These are phyloP conservation scores for Sigmodon hispidus DNA, from an alignment of 2,113 vertebrate genomes.

Conservation along the genomic window DNA sequence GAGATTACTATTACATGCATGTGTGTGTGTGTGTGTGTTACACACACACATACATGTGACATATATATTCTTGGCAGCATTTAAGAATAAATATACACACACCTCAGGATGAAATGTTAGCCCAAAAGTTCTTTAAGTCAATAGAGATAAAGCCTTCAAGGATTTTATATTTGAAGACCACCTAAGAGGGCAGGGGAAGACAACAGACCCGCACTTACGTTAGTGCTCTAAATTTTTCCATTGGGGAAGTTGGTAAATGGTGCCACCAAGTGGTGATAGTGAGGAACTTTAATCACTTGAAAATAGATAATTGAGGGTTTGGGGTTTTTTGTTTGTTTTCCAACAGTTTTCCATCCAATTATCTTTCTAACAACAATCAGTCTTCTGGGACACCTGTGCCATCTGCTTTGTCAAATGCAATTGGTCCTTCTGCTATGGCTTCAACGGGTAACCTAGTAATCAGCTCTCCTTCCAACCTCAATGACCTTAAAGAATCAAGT, in stretches of 20 bases:
- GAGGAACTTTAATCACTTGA: slow-evolving; percentile 26
- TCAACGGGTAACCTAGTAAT: slow-evolving; percentile 85
- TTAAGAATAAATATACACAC: background rate
- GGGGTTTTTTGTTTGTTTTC: slow-evolving; percentile 19
- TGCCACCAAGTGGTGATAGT: slow-evolving; percentile 72
- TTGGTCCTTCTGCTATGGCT: slow-evolving; percentile 89
- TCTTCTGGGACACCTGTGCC: slow-evolving; percentile 86
- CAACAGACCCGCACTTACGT: background rate
- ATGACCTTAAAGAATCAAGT: slow-evolving; percentile 90
- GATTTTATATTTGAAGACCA: slow-evolving; percentile 31
- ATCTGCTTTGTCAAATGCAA: slow-evolving; percentile 88
- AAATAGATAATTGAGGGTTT: slow-evolving; percentile 40
- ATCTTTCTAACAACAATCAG: slow-evolving; percentile 96
- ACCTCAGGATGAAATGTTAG: background rate
- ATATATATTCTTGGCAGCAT: background rate
- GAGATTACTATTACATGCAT: background rate
- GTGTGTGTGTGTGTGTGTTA: fast-evolving
- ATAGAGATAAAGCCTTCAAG: background rate
- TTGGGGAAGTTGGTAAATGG: slow-evolving; percentile 49
- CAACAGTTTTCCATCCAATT: slow-evolving; percentile 94
- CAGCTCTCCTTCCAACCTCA: slow-evolving; percentile 87
- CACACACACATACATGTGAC: background rate
- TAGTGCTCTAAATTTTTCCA: slow-evolving; percentile 3
- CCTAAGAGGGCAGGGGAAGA: background rate
- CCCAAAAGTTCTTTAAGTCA: background rate